These are phyloP conservation scores for Trididemnum miniatum DNA, from an alignment of 23 tunicate species.

Conservation along the genomic window DNA sequence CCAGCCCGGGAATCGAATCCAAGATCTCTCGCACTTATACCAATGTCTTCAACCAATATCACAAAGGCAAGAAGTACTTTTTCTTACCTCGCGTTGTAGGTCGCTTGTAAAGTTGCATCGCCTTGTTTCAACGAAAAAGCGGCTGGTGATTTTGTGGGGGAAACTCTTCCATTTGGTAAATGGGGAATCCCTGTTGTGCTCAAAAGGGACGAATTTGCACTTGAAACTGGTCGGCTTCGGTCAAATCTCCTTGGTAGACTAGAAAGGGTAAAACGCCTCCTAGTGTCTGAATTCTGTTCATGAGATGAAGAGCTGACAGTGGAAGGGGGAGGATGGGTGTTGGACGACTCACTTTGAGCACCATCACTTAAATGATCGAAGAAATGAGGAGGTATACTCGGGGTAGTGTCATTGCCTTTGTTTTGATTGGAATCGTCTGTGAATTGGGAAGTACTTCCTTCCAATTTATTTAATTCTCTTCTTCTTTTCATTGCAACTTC, in stretches of 20 bases:
- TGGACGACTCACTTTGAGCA: not conserved
- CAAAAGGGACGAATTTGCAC: not conserved
- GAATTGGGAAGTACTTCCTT: not conserved
- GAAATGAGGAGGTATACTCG: conserved; percentile 29
- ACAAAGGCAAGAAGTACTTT: no score
- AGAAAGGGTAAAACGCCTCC: not conserved
- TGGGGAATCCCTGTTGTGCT: not conserved
- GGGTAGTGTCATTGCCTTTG: not conserved
- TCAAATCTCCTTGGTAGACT: not conserved
- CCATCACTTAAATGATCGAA: not conserved
- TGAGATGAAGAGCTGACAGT: not conserved
- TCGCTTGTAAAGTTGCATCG: not conserved
- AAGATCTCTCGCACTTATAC: no score
- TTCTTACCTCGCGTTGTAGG: no score
- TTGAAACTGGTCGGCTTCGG: not conserved
- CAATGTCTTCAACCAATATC: no score
- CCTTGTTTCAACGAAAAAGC: not conserved
- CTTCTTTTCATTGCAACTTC: conserved; percentile 30
- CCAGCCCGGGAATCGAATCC: no score
- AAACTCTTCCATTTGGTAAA: conserved; percentile 22
- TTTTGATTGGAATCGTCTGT: not conserved
- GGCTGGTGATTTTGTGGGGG: conserved; percentile 19
- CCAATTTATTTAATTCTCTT: not conserved
- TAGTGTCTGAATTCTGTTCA: not conserved
- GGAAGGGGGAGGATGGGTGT: not conserved